These are phyloP conservation scores for Neria commutata DNA, from an alignment of 2,888 invertebrate genomes.

Conservation along the genomic window DNA sequence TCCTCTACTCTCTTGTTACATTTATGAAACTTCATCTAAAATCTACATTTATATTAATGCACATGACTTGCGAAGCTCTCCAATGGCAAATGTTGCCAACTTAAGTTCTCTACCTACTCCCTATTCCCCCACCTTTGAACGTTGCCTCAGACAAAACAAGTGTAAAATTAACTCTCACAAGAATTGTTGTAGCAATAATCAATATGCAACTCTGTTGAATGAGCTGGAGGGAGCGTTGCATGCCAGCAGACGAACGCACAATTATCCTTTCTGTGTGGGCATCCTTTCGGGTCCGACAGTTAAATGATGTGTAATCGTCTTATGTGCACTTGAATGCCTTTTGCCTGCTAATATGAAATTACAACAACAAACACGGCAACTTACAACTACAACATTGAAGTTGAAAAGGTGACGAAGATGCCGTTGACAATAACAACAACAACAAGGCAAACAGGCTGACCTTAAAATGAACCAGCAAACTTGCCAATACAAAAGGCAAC, in stretches of 20 bases:
- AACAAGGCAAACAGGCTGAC: slow-evolving; percentile 56
- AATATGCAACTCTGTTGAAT: slow-evolving; percentile 41
- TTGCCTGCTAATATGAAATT: slow-evolving; percentile 53
- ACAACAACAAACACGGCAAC: slow-evolving; percentile 17
- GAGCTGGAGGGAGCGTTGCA: slow-evolving; percentile 19
- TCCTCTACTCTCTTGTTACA: too few species aligned
- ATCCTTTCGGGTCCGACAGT: slow-evolving; percentile 48
- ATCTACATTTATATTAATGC: too few species aligned
- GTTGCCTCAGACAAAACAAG: slow-evolving; percentile 30
- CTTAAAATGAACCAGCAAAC: slow-evolving; percentile 34
- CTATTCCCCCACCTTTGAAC: background rate
- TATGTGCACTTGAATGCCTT: slow-evolving; percentile 59
- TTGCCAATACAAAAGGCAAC: slow-evolving; percentile 9
- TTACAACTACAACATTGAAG: slow-evolving; percentile 14
- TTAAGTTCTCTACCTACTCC: too few species aligned
- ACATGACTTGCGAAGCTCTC: too few species aligned
- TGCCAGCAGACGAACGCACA: slow-evolving; percentile 40
- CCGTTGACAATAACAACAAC: slow-evolving; percentile 34
- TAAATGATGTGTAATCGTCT: slow-evolving; percentile 61
- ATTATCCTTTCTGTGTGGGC: slow-evolving; percentile 34
- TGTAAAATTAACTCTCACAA: slow-evolving; percentile 34
- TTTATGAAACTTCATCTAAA: too few species aligned
- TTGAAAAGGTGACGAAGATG: slow-evolving; percentile 26
- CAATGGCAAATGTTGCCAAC: too few species aligned
- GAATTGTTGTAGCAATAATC: slow-evolving; percentile 49